Base-by-base conservation (phyloP, 2,888 invertebrate species). In the Andrena haemorrhoa region DNA sequence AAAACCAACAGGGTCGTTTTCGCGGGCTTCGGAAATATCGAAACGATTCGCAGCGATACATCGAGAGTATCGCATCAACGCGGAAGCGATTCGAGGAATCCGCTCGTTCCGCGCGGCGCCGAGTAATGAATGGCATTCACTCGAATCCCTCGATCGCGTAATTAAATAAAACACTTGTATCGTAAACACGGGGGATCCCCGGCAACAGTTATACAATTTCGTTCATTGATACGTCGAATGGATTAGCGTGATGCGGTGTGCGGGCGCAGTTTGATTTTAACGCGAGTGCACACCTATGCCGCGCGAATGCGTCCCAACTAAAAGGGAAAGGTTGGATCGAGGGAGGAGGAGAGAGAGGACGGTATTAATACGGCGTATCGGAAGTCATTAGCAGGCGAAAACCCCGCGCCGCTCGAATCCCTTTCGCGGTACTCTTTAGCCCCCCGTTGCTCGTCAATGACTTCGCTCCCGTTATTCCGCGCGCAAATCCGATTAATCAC, bases 341-440 rank as follows among this genome's bases (percentile, higher is more conserved):
- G 7, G 4, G 47, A 49, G 35, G 16, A 1, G 1, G 31, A 7
- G 53, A 29, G 47, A n/a, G 16, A 12, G 16, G 10, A n/a, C 16
- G 33, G 35, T 51, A 61, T 61, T 61, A 61, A 61, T 35, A 20
- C 61, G 41, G 16, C 33, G 51, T 60, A 68, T 75, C 69, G 75
- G 53, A 69, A 70, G 56, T 75, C 68, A 70, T 75, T 75, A 75
- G 53, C 63, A 41, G 47, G 68, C 31, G 63, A 75, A 69, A 64
- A 75, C 69, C 63, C 53, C 41, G 53, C 29, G 26, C 2, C 26
- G 29, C 29, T n/a, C 16, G 49, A 10, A 16, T 3, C 3, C 49
- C 51, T 51, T 31, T 69, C 16, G 41, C 41, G 41, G 41, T 41
- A 41, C 41, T 41, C 41, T 41, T 12, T 70, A 47, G 58, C 31